Conservation (phyloP, 2,888 invertebrate genomes). For the Crocallis elinguaria region DNA sequence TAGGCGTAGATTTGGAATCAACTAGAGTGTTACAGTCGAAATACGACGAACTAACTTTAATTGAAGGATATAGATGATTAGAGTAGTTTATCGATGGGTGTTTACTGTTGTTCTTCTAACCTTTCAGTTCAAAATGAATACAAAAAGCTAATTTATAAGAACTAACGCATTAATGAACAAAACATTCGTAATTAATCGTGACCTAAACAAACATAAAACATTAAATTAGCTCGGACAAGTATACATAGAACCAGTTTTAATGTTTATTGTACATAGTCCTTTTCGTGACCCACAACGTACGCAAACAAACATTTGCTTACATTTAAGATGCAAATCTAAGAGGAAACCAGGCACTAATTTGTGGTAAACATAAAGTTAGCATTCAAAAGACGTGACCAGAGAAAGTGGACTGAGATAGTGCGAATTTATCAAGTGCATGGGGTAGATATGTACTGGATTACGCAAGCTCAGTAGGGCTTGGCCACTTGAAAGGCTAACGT, state of each 20-base stretch:
- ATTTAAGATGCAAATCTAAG: constrained; percentile 28
- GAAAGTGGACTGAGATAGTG: constrained; percentile 63
- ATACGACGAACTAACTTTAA: too few relatives aligned
- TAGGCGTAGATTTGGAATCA: too few relatives aligned
- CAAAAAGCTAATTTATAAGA: constrained; percentile 11
- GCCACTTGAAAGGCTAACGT: not conserved
- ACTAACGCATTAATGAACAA: not conserved
- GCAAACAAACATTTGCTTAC: constrained; percentile 23
- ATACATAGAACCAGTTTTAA: constrained; percentile 15
- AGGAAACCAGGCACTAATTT: constrained; percentile 42
- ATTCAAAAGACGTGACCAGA: constrained; percentile 56
- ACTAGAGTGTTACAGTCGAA: too few relatives aligned
- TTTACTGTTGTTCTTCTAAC: too few relatives aligned
- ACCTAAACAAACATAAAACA: constrained; percentile 20
- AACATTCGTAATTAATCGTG: constrained; percentile 15
- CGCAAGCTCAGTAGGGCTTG: constrained; percentile 20
- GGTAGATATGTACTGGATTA: constrained; percentile 43
- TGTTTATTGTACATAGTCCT: constrained; percentile 14
- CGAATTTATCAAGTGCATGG: constrained; percentile 57
- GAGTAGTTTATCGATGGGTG: too few relatives aligned
- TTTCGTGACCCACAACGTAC: constrained; percentile 25
- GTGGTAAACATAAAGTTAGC: constrained; percentile 39
- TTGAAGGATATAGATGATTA: too few relatives aligned
- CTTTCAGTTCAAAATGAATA: constrained; percentile 1
- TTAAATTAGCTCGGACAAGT: constrained; percentile 17